phyloP scores from a whole-genome alignment of 2,797 vertebrate genomes.

The Acridotheres tristis region DNA sequence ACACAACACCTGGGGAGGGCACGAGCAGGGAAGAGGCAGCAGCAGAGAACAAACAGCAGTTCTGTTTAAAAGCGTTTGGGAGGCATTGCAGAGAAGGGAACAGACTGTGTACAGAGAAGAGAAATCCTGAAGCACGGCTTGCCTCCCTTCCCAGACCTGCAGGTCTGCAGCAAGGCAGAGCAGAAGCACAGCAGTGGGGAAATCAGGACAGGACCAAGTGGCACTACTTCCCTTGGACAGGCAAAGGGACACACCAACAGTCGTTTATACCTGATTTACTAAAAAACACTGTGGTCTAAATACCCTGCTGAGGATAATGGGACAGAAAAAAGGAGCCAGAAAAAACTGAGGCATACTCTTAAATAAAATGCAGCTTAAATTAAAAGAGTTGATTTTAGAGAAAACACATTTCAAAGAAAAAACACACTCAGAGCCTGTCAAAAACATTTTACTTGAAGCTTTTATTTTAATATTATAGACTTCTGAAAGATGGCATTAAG shows the following conservation, averaged over 20 bases:
- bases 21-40: not conserved
- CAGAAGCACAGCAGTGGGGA: not conserved
- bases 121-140: not conserved
- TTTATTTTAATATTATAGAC: not conserved
- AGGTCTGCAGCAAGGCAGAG: not conserved
- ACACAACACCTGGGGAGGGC: not conserved
- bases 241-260: not conserved
- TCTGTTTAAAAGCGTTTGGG: not conserved
- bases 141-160: not conserved
- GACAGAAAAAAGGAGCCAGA: not conserved
- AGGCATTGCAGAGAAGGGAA: not conserved
- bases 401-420: not conserved
- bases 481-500: not conserved
- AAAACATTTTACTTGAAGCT: not conserved
- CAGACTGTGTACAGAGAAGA: accelerated
- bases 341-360: not conserved
- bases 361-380: not conserved
- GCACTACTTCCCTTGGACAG: not conserved
- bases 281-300: not conserved
- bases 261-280: not conserved
- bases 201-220: accelerated
- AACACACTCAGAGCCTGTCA: not conserved
- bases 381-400: not conserved
- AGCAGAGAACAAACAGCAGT: not conserved
- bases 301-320: not conserved